Conservation (phyloP, 2,113 vertebrate genomes). For the Phodopus roborovskii region DNA sequence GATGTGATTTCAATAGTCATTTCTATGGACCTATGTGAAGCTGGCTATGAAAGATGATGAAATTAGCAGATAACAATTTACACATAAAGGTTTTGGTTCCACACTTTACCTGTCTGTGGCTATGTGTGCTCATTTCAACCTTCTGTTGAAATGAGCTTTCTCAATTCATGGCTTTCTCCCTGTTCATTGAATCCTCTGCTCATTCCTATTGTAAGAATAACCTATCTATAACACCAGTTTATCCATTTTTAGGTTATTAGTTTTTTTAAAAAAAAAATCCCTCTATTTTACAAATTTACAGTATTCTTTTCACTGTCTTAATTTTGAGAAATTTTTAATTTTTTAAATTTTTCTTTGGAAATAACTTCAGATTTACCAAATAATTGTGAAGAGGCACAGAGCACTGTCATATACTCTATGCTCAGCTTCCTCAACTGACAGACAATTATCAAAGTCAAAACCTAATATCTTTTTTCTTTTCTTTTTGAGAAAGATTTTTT, state of each 20-base stretch:
- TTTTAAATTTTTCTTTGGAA: conserved; percentile 6
- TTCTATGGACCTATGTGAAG: conserved; percentile 16
- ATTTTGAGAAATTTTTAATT: background rate
- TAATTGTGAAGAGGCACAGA: background rate
- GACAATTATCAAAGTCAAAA: background rate
- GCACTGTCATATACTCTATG: background rate
- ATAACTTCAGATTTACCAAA: background rate
- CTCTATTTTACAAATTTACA: background rate
- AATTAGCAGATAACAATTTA: background rate
- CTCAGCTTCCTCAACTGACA: background rate
- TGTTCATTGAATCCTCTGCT: background rate
- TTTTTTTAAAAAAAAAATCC: background rate
- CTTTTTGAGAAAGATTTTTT: background rate
- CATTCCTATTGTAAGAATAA: background rate
- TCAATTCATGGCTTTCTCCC: background rate
- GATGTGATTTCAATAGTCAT: background rate
- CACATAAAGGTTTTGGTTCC: background rate
- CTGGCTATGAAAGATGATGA: background rate
- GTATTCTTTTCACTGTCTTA: background rate
- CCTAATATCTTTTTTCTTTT: background rate
- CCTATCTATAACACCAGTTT: background rate
- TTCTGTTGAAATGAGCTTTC: background rate
- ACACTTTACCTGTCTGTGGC: background rate
- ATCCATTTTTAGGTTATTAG: background rate
- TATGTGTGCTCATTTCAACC: background rate